Conservation (phyloP, 2,113 vertebrate genomes). For the Brienomyrus brachyistius region DNA sequence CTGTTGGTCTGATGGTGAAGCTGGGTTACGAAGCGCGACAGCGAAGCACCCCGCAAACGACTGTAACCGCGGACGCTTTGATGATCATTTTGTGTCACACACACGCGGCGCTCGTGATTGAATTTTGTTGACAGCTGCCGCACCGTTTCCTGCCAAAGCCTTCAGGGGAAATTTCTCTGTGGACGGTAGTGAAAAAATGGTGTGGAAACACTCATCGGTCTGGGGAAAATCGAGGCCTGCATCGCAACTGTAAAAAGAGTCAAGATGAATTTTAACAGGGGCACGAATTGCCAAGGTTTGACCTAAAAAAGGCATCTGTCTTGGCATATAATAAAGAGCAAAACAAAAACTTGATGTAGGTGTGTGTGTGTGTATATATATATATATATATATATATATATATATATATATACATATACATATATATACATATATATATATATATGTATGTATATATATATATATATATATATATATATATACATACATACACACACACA, state of each 20-base stretch:
- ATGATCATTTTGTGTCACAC: not conserved
- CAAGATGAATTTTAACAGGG: not conserved
- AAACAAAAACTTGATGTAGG: not conserved
- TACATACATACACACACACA: not conserved
- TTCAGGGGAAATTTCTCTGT: not conserved
- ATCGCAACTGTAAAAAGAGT: not conserved
- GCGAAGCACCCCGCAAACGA: not conserved
- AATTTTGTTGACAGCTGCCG: slow-evolving; percentile 2
- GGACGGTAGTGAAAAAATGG: not conserved
- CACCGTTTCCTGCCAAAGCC: not conserved
- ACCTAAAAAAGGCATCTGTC: not conserved
- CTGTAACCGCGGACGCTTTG: not conserved
- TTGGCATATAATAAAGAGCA: not conserved
- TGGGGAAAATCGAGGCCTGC: not conserved
- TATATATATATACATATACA: too few species aligned
- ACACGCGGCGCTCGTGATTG: not conserved
- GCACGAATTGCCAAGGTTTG: not conserved
- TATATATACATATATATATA: not conserved
- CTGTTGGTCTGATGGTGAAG: not conserved
- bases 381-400: not conserved
- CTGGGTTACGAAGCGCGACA: not conserved
- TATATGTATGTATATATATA: not conserved
- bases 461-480: not conserved
- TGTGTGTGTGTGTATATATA: not conserved
- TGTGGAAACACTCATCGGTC: not conserved